Conservation (phyloP, 2,888 invertebrate genomes). For the Rhynchonema sp. region DNA sequence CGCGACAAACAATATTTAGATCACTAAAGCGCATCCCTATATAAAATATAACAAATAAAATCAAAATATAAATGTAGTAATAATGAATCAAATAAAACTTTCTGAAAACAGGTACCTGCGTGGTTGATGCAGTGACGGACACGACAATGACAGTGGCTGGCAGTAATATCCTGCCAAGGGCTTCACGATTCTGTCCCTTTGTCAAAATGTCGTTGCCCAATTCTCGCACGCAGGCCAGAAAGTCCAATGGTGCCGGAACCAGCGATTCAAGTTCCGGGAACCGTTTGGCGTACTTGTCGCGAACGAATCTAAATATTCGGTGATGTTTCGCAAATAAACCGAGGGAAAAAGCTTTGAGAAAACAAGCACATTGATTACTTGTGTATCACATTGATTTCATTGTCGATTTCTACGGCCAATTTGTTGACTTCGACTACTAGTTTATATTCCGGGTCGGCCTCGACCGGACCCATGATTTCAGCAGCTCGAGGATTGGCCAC, state of each 20-base stretch:
- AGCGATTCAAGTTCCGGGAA: constrained; percentile 94
- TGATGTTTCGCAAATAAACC: too few species aligned
- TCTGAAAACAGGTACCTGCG: too few species aligned
- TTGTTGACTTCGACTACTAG: constrained; percentile 54
- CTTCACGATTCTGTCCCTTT: constrained; percentile 43
- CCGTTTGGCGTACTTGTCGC: constrained; percentile 85
- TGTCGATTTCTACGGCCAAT: constrained; percentile 84
- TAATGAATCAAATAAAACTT: too few species aligned
- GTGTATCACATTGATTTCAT: constrained; percentile 72
- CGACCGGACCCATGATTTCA: constrained; percentile 56
- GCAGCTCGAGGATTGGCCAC: not conserved
- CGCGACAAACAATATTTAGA: too few species aligned
- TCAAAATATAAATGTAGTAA: too few species aligned
- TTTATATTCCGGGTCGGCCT: constrained; percentile 66
- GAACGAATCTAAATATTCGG: too few species aligned
- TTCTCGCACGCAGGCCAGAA: constrained; percentile 40
- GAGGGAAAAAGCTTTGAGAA: too few species aligned
- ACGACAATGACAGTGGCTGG: constrained; percentile 99
- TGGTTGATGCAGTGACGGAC: constrained; percentile 97
- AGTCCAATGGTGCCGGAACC: constrained; percentile 59
- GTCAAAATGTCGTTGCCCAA: constrained; percentile 63
- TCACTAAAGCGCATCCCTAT: too few species aligned
- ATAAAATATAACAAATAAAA: too few species aligned
- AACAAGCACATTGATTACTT: too few species aligned
- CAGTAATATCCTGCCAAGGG: constrained; percentile 73